These are phyloP conservation scores for Chionoecetes opilio DNA, from an alignment of 1,140 invertebrate genomes.

Conservation along the genomic window DNA sequence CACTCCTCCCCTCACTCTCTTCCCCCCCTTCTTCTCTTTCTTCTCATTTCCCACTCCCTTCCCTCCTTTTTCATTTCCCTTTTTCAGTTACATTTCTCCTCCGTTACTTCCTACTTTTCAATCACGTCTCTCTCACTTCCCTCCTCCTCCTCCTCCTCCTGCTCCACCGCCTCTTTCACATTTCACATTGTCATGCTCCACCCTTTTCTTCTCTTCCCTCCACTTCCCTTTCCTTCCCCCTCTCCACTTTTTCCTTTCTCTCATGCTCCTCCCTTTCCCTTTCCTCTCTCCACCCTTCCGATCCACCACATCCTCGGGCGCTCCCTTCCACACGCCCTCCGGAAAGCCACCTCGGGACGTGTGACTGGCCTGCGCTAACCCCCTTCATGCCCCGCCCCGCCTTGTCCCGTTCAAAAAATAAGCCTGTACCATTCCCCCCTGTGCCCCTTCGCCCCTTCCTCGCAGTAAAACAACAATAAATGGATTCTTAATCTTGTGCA, in stretches of 20 bases:
- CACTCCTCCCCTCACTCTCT: background rate
- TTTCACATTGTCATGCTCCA: background rate
- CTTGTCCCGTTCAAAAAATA: background rate
- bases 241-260: background rate
- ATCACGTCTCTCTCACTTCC: background rate
- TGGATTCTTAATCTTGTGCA: background rate
- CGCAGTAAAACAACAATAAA: conserved; percentile 30
- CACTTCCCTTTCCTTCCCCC: background rate
- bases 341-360: background rate
- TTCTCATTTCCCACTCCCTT: background rate
- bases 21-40: background rate
- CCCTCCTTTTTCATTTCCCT: background rate
- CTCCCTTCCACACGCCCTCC: background rate
- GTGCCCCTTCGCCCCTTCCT: background rate
- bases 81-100: background rate
- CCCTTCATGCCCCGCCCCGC: background rate
- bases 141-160: background rate
- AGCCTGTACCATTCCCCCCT: too few relatives aligned
- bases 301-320: background rate
- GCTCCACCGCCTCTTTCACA: background rate
- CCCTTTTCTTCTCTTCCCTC: background rate
- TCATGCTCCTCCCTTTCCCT: background rate
- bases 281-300: background rate
- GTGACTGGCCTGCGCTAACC: background rate
- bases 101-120: background rate